Evolutionary conservation across 2,797 vertebrate species (phyloP), one percentile per base, ranked within the genome.

Genomic region (Gymnopithys bicolor): DNA sequence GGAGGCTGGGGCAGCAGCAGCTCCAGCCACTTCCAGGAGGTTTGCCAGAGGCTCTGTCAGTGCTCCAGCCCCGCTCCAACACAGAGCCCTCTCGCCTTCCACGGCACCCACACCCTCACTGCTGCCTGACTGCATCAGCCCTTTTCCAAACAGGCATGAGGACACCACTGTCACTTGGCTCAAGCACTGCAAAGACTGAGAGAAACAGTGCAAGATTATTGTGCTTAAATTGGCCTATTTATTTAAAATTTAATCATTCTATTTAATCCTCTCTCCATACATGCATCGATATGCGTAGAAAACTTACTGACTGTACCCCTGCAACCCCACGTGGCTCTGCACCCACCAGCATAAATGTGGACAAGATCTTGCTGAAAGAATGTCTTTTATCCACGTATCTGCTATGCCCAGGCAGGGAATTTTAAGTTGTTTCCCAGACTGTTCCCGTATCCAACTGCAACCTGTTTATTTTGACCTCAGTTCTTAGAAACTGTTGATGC

Each of bases 381-480:
- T 22, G 74, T 17, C 56, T 85, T 83, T 79, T 19, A 86, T 14
- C 79, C 84, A 91, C 1, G 0, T n/a, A 88, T 58, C 69, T 32
- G 68, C 66, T 87, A 46, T 59, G 94, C 46, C 75, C 59, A 64
- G 74, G 58, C 66, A 68, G 74, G 74, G 69, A 88, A 76, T 69
- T 79, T 90, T 79, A 78, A 85, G 82, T 85, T 85, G 84, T 53
- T 37, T 71, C 82, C 71, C 69, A 86, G 94, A 45, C 87, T 84
- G 93, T 87, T 97, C 93, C 89, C 37, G 46, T n/a, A 83, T 91
- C 53, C 94, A 92, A 91, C 91, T 79, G 89, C 93, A 87, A 93
- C 94, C 91, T 97, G 97, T 97, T 98, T 97, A 96, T 96, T 97
- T 94, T 97, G 97, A 97, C 97, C 97, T 93, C 95, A 79, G 96